Evolutionary conservation across 2,888 invertebrate species (phyloP).

Genomic region (Plebejus melissa): DNA sequence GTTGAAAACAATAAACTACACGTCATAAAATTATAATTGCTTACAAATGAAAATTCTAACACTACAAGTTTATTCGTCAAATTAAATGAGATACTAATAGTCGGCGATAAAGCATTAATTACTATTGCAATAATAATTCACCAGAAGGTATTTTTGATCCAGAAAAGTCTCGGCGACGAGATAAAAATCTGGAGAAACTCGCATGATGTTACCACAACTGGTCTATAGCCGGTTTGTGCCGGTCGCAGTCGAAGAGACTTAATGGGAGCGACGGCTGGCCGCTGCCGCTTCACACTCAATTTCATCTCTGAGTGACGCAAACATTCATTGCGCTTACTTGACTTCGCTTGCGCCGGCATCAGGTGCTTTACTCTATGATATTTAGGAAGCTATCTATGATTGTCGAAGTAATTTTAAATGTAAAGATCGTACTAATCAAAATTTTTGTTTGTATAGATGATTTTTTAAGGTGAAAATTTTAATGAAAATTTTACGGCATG

Average conservation of each 20-base stretch:
- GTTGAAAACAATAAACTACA: background rate
- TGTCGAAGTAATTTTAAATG: background rate
- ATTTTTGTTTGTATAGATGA: no score
- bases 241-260: conserved; percentile 67
- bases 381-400: conserved; percentile 28
- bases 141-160: background rate
- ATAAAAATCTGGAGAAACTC: background rate
- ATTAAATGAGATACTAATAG: background rate
- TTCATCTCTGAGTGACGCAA: conserved; percentile 78
- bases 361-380: conserved; percentile 51
- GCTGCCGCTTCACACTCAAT: conserved; percentile 79
- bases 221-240: conserved; percentile 66
- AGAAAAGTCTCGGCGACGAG: conserved; percentile 2
- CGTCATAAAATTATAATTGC: background rate
- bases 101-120: background rate
- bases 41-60: background rate
- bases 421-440: background rate
- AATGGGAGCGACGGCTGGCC: conserved; percentile 76
- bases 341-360: conserved; percentile 45
- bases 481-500: conserved; percentile 15
- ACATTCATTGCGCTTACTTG: conserved; percentile 73
- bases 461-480: background rate
- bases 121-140: background rate
- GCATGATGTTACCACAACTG: conserved; percentile 44
- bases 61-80: background rate